phyloP scores from a whole-genome alignment of 2,113 vertebrate genomes.

The Hucho hucho region DNA sequence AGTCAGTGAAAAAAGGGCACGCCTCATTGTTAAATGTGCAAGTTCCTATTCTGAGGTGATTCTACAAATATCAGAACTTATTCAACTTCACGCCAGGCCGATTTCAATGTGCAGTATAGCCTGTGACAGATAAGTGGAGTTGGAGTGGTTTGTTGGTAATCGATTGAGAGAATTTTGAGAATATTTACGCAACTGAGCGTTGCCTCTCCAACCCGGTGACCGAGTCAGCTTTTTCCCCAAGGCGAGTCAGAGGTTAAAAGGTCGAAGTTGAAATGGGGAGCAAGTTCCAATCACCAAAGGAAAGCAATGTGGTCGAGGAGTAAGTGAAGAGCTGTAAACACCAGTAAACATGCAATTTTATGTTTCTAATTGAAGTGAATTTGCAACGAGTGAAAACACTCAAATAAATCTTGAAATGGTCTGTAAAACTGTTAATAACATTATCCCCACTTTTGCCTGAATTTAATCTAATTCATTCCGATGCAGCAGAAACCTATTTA shows the following conservation, averaged over 20 bases:
- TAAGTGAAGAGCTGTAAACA: not conserved
- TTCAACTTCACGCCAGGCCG: not conserved
- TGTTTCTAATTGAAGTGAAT: too few relatives aligned
- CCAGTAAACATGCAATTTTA: too few relatives aligned
- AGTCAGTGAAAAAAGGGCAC: too few relatives aligned
- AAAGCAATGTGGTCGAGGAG: not conserved
- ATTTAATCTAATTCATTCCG: too few relatives aligned
- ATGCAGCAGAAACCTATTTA: too few relatives aligned
- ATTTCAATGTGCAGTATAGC: not conserved
- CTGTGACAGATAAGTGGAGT: not conserved
- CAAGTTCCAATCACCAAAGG: slow-evolving; percentile 18
- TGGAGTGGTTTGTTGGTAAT: not conserved
- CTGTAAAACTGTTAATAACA: too few relatives aligned
- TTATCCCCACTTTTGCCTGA: too few relatives aligned
- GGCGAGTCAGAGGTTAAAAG: slow-evolving; percentile 71
- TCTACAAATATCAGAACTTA: not conserved
- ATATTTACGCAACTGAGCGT: slow-evolving; percentile 73
- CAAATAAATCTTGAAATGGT: too few relatives aligned
- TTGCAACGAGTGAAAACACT: too few relatives aligned
- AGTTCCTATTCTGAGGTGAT: too few relatives aligned
- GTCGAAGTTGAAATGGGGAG: slow-evolving; percentile 67
- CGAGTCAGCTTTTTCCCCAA: slow-evolving; percentile 67
- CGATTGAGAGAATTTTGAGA: not conserved
- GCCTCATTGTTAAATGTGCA: too few relatives aligned
- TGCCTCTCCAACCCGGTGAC: slow-evolving; percentile 71